These are phyloP conservation scores for Molossus molossus DNA, from an alignment of 2,797 vertebrate species.

Conservation along the genomic window DNA sequence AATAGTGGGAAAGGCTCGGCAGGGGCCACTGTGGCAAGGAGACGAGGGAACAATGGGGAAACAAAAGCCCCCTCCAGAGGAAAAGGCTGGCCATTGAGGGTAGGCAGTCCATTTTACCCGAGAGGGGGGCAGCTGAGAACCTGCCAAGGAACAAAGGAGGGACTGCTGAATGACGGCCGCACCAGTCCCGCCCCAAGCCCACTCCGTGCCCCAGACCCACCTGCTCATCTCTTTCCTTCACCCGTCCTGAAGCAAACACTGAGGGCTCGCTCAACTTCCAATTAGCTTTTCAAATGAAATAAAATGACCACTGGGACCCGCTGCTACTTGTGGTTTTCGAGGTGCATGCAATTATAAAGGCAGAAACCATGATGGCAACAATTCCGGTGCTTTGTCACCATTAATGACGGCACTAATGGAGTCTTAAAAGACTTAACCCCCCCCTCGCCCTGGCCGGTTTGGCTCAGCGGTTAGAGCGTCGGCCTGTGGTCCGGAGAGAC, in stretches of 20 bases:
- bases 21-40: neutral
- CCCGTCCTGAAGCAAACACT: conserved; percentile 14
- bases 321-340: conserved; percentile 64
- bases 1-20: conserved; percentile 57
- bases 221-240: conserved; percentile 54
- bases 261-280: conserved; percentile 56
- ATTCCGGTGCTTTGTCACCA: neutral
- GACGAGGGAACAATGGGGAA: conserved; percentile 39
- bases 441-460: no score
- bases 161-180: neutral
- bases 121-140: neutral
- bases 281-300: conserved; percentile 78
- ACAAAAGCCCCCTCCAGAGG: conserved; percentile 62
- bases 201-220: neutral
- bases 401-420: neutral
- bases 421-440: neutral
- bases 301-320: neutral
- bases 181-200: accelerated
- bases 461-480: no score
- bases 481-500: no score
- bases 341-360: conserved; percentile 58
- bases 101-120: neutral
- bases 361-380: neutral
- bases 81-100: conserved; percentile 57
- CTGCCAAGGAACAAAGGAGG: conserved; percentile 61